Percentiles rank a stretch among this genome's conserved stretches.
These are phyloP conservation scores for Sarotherodon lohbergeri DNA, from an alignment of 2,113 vertebrate genomes.

Conservation along the genomic window DNA sequence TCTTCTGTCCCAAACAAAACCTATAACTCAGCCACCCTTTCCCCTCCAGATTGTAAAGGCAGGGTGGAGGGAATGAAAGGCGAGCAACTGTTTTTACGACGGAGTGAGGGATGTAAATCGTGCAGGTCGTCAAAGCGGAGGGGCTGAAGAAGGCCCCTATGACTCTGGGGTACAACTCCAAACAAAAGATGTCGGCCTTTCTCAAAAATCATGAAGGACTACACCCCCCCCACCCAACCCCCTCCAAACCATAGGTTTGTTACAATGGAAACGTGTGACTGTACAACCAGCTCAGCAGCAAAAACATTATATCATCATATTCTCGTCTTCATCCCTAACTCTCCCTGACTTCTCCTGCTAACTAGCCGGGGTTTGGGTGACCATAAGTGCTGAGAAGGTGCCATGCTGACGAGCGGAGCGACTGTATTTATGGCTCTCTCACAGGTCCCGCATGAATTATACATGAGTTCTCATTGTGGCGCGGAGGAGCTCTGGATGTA, in stretches of 20 bases:
- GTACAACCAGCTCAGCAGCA: background rate
- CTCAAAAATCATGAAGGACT: background rate
- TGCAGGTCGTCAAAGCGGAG: conserved; percentile 16
- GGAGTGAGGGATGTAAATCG: conserved; percentile 48
- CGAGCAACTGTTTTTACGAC: conserved; percentile 41
- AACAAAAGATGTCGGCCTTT: background rate
- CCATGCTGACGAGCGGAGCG: background rate
- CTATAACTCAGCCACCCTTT: conserved; percentile 50
- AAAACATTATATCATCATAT: background rate
- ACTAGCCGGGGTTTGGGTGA: conserved; percentile 11
- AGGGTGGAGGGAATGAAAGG: conserved; percentile 29
- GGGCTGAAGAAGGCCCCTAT: background rate
- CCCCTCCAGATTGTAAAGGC: conserved; percentile 26
- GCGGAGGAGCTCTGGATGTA: conserved; percentile 42
- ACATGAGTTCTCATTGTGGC: conserved; percentile 43
- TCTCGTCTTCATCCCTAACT: background rate
- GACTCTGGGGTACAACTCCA: background rate
- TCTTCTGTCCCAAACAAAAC: conserved; percentile 53
- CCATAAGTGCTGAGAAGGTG: conserved; percentile 33
- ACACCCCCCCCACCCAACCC: background rate
- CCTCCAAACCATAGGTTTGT: background rate
- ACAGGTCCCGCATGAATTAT: conserved; percentile 60
- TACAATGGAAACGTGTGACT: background rate
- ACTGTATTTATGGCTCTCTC: conserved; percentile 63
- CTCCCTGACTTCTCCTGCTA: background rate